Percentiles rank a stretch among this genome's conserved stretches.
Evolutionary conservation across 1,140 invertebrate genomes (phyloP).

Genomic region (Geopemphigus sp.): DNA sequence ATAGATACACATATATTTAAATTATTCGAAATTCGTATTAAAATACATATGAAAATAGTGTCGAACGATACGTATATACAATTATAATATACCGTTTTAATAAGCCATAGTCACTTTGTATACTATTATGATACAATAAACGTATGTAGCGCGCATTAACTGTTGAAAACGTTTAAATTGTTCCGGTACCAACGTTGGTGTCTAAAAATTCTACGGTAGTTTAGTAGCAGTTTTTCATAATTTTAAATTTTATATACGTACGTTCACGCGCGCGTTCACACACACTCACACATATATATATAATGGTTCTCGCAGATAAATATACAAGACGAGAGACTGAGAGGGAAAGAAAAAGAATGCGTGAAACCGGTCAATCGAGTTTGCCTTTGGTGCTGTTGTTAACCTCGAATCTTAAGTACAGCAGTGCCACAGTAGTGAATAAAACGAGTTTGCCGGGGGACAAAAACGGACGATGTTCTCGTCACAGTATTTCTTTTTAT

Average conservation of each 20-base stretch:
- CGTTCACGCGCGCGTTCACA: background rate
- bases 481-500: slow-evolving; percentile 4
- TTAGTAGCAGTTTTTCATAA: slow-evolving; percentile 8
- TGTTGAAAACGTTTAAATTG: background rate
- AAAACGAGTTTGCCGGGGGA: slow-evolving; percentile 37
- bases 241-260: background rate
- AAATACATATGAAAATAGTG: too few relatives aligned
- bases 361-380: slow-evolving; percentile 42
- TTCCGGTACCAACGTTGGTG: slow-evolving; percentile 1
- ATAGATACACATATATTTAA: too few relatives aligned
- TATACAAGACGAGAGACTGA: slow-evolving; percentile 1
- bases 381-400: slow-evolving; percentile 48
- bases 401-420: slow-evolving; percentile 35
- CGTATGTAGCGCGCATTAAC: background rate
- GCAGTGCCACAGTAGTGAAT: slow-evolving; percentile 16
- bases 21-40: too few relatives aligned
- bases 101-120: background rate
- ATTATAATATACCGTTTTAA: background rate
- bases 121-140: background rate
- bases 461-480: background rate
- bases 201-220: slow-evolving; percentile 35
- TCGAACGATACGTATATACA: background rate
- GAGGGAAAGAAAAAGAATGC: slow-evolving; percentile 15
- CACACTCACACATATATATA: background rate
- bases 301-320: slow-evolving; percentile 11